These are phyloP conservation scores for Pterobdella sp. DNA, from an alignment of 2,888 invertebrate genomes.

Conservation along the genomic window DNA sequence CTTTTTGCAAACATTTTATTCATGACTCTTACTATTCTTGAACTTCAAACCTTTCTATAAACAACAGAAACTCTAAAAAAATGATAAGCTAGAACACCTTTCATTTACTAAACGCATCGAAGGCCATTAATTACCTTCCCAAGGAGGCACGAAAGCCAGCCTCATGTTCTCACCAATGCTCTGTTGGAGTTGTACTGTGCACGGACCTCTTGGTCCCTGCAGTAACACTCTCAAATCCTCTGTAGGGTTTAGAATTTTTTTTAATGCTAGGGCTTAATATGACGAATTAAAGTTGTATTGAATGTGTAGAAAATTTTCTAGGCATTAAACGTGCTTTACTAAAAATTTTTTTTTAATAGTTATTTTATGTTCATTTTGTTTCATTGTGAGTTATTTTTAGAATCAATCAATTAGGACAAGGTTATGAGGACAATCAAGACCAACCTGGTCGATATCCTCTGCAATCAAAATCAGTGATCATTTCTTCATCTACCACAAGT, in stretches of 20 bases:
- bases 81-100: background rate
- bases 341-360: background rate
- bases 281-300: background rate
- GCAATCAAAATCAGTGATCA: conserved; percentile 69
- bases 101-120: background rate
- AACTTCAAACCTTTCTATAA: no score
- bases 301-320: background rate
- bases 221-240: conserved; percentile 23
- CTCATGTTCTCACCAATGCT: background rate
- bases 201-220: conserved; percentile 22
- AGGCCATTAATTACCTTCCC: conserved; percentile 20
- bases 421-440: conserved; percentile 57
- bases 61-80: no score
- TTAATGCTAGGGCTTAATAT: background rate
- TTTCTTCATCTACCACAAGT: conserved; percentile 53
- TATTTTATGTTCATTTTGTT: background rate
- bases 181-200: conserved; percentile 13
- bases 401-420: background rate
- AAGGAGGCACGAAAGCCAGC: conserved; percentile 18
- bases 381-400: background rate
- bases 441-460: conserved; percentile 81
- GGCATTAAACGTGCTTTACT: background rate
- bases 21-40: no score
- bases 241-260: background rate
- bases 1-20: no score